A percentile compares a stretch with the other conserved stretches of the same genome.
phyloP scores from a whole-genome alignment of 2,888 invertebrate genomes.

The Dicycla oo region DNA sequence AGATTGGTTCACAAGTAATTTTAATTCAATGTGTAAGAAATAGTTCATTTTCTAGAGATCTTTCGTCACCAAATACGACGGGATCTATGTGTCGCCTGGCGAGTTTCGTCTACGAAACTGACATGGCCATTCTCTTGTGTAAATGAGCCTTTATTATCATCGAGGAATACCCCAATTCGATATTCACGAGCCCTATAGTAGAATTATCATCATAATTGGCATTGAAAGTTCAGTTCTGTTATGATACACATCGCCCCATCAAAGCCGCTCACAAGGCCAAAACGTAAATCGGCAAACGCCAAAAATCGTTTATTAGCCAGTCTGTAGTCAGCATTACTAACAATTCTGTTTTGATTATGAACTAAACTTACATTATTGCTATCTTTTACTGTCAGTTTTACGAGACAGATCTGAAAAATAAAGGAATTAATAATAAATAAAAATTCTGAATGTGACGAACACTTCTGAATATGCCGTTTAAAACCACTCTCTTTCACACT shows the following conservation, averaged over 20 bases:
- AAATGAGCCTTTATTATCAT: not conserved
- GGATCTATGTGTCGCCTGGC: not conserved
- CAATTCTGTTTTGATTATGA: not conserved
- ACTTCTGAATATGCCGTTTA: not conserved
- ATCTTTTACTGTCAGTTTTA: not conserved
- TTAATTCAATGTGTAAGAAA: not conserved
- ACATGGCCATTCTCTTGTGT: not conserved
- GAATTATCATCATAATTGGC: not conserved
- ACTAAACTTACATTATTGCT: slow-evolving; percentile 5
- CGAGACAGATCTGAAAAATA: not conserved
- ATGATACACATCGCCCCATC: not conserved
- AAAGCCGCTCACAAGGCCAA: not conserved
- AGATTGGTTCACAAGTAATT: slow-evolving; percentile 11
- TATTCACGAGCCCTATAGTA: not conserved
- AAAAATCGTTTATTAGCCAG: not conserved
- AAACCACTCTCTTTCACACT: not conserved
- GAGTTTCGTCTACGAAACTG: not conserved
- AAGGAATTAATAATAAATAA: too few relatives aligned
- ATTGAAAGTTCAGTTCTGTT: slow-evolving; percentile 3
- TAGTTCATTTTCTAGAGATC: slow-evolving; percentile 1
- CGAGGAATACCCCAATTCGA: not conserved
- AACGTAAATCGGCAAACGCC: not conserved
- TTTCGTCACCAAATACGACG: not conserved
- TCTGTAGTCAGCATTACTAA: not conserved
- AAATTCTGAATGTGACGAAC: not conserved